These are phyloP conservation scores for Xanthia icteritia DNA, from an alignment of 2,888 invertebrate species.

Conservation along the genomic window DNA sequence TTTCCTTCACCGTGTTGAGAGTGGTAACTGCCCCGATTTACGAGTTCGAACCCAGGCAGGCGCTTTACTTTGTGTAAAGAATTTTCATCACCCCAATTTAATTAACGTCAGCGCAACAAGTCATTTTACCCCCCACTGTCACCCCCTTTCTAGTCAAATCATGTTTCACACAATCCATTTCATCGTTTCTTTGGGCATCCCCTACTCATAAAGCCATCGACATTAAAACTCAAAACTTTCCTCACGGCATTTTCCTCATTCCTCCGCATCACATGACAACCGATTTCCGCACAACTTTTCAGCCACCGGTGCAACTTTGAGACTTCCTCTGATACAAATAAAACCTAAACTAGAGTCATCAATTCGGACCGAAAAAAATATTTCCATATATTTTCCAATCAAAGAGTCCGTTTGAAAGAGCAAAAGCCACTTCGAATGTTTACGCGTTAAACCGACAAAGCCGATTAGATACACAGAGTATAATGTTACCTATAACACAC, in stretches of 20 bases:
- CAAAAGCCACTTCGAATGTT: slow-evolving; percentile 43
- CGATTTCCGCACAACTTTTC: not conserved
- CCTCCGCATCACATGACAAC: not conserved
- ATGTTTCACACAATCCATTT: too few relatives aligned
- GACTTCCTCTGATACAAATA: not conserved
- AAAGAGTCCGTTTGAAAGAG: slow-evolving; percentile 11
- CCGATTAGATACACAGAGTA: slow-evolving; percentile 72
- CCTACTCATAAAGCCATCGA: too few relatives aligned
- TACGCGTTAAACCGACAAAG: slow-evolving; percentile 65
- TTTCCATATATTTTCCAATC: slow-evolving; percentile 2
- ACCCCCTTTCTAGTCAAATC: too few relatives aligned
- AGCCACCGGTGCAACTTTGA: not conserved
- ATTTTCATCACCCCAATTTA: too few relatives aligned
- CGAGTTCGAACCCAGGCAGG: too few relatives aligned
- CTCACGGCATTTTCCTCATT: not conserved
- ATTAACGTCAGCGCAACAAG: too few relatives aligned
- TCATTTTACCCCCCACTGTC: too few relatives aligned
- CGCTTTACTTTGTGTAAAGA: too few relatives aligned
- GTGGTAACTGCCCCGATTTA: too few relatives aligned
- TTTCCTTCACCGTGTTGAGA: too few relatives aligned
- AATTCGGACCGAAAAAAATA: not conserved
- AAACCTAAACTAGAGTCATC: not conserved
- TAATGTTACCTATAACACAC: slow-evolving; percentile 64
- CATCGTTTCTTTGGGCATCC: too few relatives aligned
- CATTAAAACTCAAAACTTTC: too few relatives aligned